Evolutionary conservation across 2,113 vertebrate species (phyloP), one percentile per base, ranked within the genome.

Genomic region (Varanus salvator): DNA sequence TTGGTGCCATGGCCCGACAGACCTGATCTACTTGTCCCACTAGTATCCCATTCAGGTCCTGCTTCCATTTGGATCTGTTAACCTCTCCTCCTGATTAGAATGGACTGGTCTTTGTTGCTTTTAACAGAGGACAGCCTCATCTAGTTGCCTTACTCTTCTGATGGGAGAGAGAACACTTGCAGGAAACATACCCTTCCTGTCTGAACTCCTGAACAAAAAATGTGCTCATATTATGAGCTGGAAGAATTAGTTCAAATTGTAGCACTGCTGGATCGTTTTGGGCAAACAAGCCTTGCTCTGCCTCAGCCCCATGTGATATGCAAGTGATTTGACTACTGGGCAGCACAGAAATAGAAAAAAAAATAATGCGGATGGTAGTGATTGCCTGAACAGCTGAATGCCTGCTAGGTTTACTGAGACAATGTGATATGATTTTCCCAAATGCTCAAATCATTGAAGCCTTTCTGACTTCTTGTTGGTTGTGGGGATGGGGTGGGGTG

Each of bases 381-480:
- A 19, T 52, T 2, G 29, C 44, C 15, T 17, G 29, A 31, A 50
- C 69, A 57, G 23, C 64, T 31, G 6, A 48, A 23, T 74, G 9
- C 4, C 27, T 44, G 6, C 57, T 44, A 31, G 64, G 1, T 17
- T 89, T 29, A 68, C 48, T 29, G 82, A 31, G 77, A 48, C 7
- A 17, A 44, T 71, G 15, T 34, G 3, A 8, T 76, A 25, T 83
- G 8, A n/a, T 57, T 90, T 68, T 52, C 25, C 31, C 19, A 52
- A 38, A n/a, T 57, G 48, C 34, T 81, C 29, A 88, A 34, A 89
- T 31, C 52, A 31, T 31, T 1, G 5, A 17, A 14, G 8, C 3
- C 17, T 69, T 77, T 82, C 74, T 90, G 29, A 90, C 48, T 57
- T 72, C 80, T 75, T 85, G n/a, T 84, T 77, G 83, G 25, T 69